Evolutionary conservation across 2,888 invertebrate species (phyloP), one percentile per base, ranked within the genome.

Genomic region (Sycophila texana): DNA sequence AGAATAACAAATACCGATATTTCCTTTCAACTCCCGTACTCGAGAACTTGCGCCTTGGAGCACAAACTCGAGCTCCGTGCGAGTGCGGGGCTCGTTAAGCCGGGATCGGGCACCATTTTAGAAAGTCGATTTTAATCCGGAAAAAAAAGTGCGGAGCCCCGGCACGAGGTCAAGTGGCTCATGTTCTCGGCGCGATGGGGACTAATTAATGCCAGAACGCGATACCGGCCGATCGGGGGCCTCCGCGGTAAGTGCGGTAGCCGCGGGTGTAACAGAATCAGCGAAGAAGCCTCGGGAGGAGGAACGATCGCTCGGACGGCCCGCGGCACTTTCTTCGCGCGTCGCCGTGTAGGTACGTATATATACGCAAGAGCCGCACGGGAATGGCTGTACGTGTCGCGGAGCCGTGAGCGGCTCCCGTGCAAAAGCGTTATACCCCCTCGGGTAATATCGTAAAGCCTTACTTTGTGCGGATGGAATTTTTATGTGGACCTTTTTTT

Each of bases 161-260:
- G 53, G n/a, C 67, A 66, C 51, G 68, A 71, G 76, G 72, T 80
- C 77, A 77, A 80, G 65, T 68, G 80, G 73, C 60, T 77, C 74
- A 70, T 74, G 77, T 80, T 77, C 63, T 66, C 71, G 57, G 77
- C 74, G 22, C 74, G 77, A 30, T 58, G n/a, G 73, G 55, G 77
- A 77, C 74, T 80, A 80, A 80, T 80, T 80, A 80, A 80, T 74
- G 70, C 73, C 51, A 68, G 77, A 70, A 74, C 63, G 58, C 77
- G 60, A 74, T 77, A 80, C 74, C 51, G 22, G 57, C 30, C 51
- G 72, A 72, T 57, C 67, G 57, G 39, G 30, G 26, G 26, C 26
- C 26, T 3, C 47, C 51, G 53, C 20, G 26, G 70, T 61, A 77
- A 79, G 77, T 79, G 74, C 72, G 68, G 74, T 63, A 79, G 73